phyloP scores from a whole-genome alignment of 2,888 invertebrate species.

The Phyllotreta cruciferae region DNA sequence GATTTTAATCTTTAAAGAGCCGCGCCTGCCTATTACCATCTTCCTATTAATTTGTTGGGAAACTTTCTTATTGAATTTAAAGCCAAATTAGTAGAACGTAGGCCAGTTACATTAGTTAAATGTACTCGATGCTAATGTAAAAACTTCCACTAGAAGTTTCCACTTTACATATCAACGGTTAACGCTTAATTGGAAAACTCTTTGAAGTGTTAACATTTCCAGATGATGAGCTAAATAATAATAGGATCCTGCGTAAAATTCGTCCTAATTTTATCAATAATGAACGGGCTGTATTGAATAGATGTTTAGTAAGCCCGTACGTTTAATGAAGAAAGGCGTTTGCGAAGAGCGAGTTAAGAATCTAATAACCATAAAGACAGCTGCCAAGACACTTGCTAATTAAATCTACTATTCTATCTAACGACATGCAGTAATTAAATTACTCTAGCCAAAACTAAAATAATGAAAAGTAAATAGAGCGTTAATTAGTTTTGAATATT shows the following conservation, averaged over 20 bases:
- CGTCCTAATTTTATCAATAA: constrained; percentile 21
- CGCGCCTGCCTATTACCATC: neutral
- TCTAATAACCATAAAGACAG: too few species aligned
- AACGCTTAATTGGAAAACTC: constrained; percentile 34
- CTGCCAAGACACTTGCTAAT: too few species aligned
- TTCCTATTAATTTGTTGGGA: constrained; percentile 8
- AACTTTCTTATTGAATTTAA: constrained; percentile 16
- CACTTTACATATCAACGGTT: constrained; percentile 28
- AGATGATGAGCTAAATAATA: constrained; percentile 23
- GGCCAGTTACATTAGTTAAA: constrained; percentile 10
- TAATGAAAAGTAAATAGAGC: too few species aligned
- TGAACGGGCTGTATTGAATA: neutral
- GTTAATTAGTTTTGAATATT: too few species aligned
- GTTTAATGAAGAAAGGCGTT: too few species aligned
- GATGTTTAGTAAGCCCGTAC: neutral
- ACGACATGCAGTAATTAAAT: too few species aligned
- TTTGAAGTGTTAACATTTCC: constrained; percentile 28
- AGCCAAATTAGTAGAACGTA: constrained; percentile 13
- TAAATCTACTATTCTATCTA: too few species aligned
- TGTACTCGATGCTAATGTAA: constrained; percentile 28
- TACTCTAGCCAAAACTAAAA: too few species aligned
- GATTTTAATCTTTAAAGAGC: too few species aligned
- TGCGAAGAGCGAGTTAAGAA: too few species aligned
- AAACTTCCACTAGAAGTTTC: constrained; percentile 30
- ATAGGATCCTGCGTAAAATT: constrained; percentile 3